Base-by-base conservation (phyloP, 1,140 invertebrate genomes). In the Musca domestica region DNA sequence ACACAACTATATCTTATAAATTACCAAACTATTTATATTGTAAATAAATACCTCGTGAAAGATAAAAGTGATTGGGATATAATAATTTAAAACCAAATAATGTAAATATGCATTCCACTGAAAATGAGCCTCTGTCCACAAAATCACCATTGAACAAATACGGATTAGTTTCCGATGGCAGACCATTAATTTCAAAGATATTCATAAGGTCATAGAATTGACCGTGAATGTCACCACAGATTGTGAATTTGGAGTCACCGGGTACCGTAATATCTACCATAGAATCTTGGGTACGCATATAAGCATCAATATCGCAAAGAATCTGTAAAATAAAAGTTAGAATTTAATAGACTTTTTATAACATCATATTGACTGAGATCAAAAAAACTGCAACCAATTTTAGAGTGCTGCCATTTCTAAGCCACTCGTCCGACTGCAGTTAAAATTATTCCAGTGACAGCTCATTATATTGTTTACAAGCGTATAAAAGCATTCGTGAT, bases 191-290 rank as follows among this genome's bases (percentile, higher is more conserved):
- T 77, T 96, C 87, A 85, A 99, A 99, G 73, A 99, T 98, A 84
- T 99, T 98, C 85, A 98, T 88, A 54, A 99, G 84, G 85, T 99
- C 98, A 83, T 96, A 99, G 85, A 90, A 99, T 84, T 99, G 98
- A 22, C 98, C 98, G 83, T 99, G 98, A 74, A 99, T 96, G 83
- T 99, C 98, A n/a, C 98, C 98, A 84, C 98, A 99, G 64, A 99
- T 92, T 30, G 98, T 99, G 82, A 99, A 99, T 85, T 99, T 99
- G 58, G 90, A 86, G 51, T 92, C 88, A 80, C 93, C 90, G 7
- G 90, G 89, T 72, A 99, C 92, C 69, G 85, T 86, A 54, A 99
- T 92, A 78, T 99, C 92, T 0, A 99, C 89, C 70, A 99, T 84
- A 49, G 94, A 93, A 34, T 95, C 92, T 76, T 93, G 92, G 66